phyloP scores from a whole-genome alignment of 2,888 invertebrate species.

The Ganaspis brasiliensis region DNA sequence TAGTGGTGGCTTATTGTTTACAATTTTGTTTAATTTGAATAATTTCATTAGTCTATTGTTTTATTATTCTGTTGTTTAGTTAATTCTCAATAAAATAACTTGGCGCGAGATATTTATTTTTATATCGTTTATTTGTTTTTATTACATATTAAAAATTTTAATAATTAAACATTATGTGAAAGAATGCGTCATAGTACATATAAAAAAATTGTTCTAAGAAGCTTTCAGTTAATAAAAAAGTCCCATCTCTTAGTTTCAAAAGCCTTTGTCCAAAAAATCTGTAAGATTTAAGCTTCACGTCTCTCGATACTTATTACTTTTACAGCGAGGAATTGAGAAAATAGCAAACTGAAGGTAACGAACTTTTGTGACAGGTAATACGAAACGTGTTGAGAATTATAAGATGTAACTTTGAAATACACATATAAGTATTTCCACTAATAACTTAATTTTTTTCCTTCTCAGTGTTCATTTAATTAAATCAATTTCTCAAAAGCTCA shows the following conservation, averaged over 20 bases:
- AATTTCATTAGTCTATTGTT: too few species aligned
- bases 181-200: too few species aligned
- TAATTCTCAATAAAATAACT: too few species aligned
- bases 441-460: not conserved
- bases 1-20: too few species aligned
- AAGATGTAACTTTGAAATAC: not conserved
- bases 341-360: constrained; percentile 17
- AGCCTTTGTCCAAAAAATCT: not conserved
- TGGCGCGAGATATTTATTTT: too few species aligned
- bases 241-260: not conserved
- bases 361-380: constrained; percentile 37
- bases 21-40: too few species aligned
- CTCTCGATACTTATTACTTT: not conserved
- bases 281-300: not conserved
- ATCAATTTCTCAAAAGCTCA: not conserved
- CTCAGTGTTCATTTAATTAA: not conserved
- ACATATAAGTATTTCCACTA: not conserved
- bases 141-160: not conserved
- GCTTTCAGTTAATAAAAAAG: not conserved
- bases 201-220: too few species aligned
- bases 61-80: too few species aligned
- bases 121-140: too few species aligned
- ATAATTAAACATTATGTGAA: too few species aligned
- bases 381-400: constrained; percentile 39
- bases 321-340: constrained; percentile 7